These are phyloP conservation scores for Vidua chalybeata DNA, from an alignment of 2,113 vertebrate genomes.

Conservation along the genomic window DNA sequence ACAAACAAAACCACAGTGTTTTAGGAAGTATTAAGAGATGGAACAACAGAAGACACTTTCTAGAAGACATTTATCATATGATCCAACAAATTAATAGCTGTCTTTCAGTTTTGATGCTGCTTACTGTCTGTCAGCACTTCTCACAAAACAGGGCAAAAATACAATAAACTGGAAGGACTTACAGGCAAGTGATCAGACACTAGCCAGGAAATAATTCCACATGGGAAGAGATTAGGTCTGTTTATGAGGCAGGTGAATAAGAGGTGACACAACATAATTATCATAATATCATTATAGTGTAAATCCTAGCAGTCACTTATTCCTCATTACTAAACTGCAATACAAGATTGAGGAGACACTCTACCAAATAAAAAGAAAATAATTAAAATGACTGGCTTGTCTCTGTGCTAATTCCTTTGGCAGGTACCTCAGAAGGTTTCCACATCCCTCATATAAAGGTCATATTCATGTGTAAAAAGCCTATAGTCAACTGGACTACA, in stretches of 20 bases:
- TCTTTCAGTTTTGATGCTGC: neutral
- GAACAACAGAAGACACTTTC: neutral
- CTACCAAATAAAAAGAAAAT: neutral
- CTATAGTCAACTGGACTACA: neutral
- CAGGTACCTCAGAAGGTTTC: neutral
- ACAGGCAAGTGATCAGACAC: neutral
- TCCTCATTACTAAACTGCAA: neutral
- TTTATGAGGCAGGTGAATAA: neutral
- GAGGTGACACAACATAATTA: neutral
- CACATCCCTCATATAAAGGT: neutral
- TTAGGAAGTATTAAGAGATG: neutral
- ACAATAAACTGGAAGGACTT: neutral
- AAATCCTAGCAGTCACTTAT: neutral
- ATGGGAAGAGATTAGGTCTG: neutral
- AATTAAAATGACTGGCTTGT: neutral
- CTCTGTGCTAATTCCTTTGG: neutral
- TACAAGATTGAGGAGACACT: neutral
- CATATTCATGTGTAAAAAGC: neutral
- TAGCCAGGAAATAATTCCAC: neutral
- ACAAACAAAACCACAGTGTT: neutral
- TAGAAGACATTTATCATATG: neutral
- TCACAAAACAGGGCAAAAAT: neutral
- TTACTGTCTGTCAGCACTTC: neutral
- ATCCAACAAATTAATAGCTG: neutral
- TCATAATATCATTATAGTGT: neutral